Evolutionary conservation across 2,888 invertebrate genomes (phyloP), one percentile per base, ranked within the genome.

Genomic region (Platynereis dumerilii): DNA sequence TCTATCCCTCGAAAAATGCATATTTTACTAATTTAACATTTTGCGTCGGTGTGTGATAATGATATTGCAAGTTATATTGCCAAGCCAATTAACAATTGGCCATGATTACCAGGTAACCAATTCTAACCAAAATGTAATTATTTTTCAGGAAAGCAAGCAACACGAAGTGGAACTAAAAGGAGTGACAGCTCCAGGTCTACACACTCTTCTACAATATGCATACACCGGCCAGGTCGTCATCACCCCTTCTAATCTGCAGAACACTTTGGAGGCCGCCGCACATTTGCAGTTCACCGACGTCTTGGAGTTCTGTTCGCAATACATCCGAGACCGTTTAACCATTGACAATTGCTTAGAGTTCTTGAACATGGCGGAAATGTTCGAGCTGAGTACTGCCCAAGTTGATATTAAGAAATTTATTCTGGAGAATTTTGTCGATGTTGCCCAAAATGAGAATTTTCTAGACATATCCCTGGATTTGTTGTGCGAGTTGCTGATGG

Each of bases 171-270:
- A 82, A 68, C 70, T 82, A 60, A 80, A 81, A 65, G 82, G 83
- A 15, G 81, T 83, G 20, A 81, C 83, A 0, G 78, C 81, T 42
- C 78, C 78, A 58, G 83, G 83, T 0, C 73, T 83, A 44, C 79
- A 83, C 66, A 83, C 82, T 65, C 77, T 82, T 7, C 73, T 83
- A 26, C 81, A 83, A 61, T 79, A 82, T 15, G 79, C 83, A 45
- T 83, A 83, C 69, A 83, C 83, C 2, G 73, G 73, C 2, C 63
- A 64, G 39, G 61, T 61, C 15, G 52, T 61, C 26, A 22, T 62
- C 42, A 56, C 42, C 20, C 62, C 48, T 29, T 56, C 56, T 27
- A 57, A 56, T 45, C 62, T 62, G n/a, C 62, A 62, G 29, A 57
- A 62, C 27, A 69, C 72, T 10, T 55, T 73, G 17, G 73, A 73